Conservation (phyloP, 1,140 invertebrate species). For the Plutomurus gul region DNA sequence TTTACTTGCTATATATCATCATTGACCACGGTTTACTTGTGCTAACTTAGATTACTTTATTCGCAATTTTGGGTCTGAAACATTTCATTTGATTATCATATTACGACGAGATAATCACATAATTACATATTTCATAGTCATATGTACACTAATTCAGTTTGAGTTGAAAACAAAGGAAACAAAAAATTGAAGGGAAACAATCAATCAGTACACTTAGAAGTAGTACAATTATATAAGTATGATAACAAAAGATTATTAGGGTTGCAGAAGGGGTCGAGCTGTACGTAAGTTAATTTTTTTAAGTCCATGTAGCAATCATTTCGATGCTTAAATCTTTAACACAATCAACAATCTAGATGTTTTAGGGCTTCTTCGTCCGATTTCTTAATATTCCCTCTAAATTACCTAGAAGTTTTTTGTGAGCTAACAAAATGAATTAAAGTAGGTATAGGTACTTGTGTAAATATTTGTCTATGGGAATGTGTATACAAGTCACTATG, state of each 20-base stretch:
- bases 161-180: not conserved
- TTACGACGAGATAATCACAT: too few relatives aligned
- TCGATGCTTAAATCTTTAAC: too few relatives aligned
- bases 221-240: not conserved
- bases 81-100: not conserved
- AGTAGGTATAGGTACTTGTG: too few relatives aligned
- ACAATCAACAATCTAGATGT: too few relatives aligned
- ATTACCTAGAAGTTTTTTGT: too few relatives aligned
- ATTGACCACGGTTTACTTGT: not conserved
- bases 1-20: not conserved
- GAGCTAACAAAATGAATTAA: too few relatives aligned
- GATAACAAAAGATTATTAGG: not conserved
- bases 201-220: not conserved
- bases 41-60: too few relatives aligned
- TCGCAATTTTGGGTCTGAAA: not conserved
- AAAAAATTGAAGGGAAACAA: not conserved
- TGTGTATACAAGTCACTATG: too few relatives aligned
- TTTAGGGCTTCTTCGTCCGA: too few relatives aligned
- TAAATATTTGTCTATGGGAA: too few relatives aligned
- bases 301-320: too few relatives aligned
- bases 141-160: not conserved
- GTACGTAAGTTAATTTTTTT: not conserved
- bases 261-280: slow-evolving; percentile 3
- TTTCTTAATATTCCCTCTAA: too few relatives aligned
- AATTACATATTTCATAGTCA: not conserved